Evolutionary conservation across 2,113 vertebrate species (phyloP), one percentile per base, ranked within the genome.

Genomic region (Xenopus borealis): DNA sequence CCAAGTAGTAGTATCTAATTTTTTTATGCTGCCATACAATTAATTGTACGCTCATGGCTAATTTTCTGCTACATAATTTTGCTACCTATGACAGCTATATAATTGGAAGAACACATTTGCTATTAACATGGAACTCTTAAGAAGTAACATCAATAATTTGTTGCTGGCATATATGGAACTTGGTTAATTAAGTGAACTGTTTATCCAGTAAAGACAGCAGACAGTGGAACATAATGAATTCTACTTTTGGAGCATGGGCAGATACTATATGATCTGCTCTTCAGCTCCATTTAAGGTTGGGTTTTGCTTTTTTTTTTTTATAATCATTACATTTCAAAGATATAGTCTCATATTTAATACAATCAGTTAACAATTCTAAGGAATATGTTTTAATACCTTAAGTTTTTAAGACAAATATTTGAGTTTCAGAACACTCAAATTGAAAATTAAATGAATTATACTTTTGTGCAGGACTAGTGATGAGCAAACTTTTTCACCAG

Each of bases 21-120:
- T 81, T 78, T 64, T 70, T 33, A 44, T 77, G 78, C 72, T 71
- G 62, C 14, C 72, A 62, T 59, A 75, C 71, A 66, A 18, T 40
- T 76, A 69, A 76, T 76, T 76, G 62, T 55, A 69, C 17, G 73
- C 73, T 76, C 58, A 63, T 64, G 66, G 59, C 73, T 69, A 69
- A 69, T 76, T 76, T 76, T 76, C 73, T 69, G 73, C 73, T 69
- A 69, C 73, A 76, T 76, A 76, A 76, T 69, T 76, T 76, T 76
- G 57, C 73, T 76, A 76, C 66, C 66, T 69, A 76, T 69, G 73
- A 76, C 73, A 76, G 73, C 73, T 69, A 55, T 47, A 69, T 69
- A 76, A 76, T 76, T 76, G 73, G 73, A 76, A 76, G 66, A 68
- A 76, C 66, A 76, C 66, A 76, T 69, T 76, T 76, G 59, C 66